Percentiles rank a stretch among this genome's conserved stretches.
Conservation (phyloP, 1,140 invertebrate species). For the Amyelois transitella region DNA sequence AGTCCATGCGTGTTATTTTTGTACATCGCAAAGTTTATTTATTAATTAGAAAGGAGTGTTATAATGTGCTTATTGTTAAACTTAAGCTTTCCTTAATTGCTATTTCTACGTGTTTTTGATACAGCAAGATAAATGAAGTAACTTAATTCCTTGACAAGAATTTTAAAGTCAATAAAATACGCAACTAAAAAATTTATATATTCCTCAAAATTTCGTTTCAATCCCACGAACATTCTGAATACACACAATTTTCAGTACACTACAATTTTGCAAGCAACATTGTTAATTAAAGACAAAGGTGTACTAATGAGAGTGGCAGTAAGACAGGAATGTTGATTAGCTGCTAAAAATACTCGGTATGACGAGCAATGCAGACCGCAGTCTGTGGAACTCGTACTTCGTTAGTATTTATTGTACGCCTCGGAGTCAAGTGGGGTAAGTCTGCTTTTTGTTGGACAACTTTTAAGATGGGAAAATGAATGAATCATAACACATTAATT, state of each 20-base stretch:
- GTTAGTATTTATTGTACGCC: conserved; percentile 50
- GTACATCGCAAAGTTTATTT: too few relatives aligned
- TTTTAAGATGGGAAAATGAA: neutral
- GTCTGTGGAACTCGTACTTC: conserved; percentile 30
- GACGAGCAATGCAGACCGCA: conserved; percentile 25
- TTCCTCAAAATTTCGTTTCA: neutral
- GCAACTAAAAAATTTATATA: neutral
- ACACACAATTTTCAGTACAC: neutral
- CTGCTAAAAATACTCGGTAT: conserved; percentile 37
- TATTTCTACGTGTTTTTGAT: too few relatives aligned
- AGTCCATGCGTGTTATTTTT: too few relatives aligned
- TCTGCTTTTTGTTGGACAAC: neutral
- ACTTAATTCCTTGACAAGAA: too few relatives aligned
- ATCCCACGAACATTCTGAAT: neutral
- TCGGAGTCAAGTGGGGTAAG: neutral
- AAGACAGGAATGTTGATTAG: conserved; percentile 51
- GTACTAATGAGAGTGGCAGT: conserved; percentile 42
- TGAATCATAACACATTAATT: neutral
- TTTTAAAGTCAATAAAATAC: too few relatives aligned
- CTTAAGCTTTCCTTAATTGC: too few relatives aligned
- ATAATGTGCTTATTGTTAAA: too few relatives aligned
- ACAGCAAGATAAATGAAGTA: too few relatives aligned
- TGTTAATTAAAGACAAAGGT: conserved; percentile 48
- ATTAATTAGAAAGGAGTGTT: too few relatives aligned
- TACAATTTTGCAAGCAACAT: neutral